A percentile compares a stretch with the other conserved stretches of the same genome.
These are phyloP conservation scores for Lasioglossum albipes DNA, from an alignment of 1,140 invertebrate genomes.

Conservation along the genomic window DNA sequence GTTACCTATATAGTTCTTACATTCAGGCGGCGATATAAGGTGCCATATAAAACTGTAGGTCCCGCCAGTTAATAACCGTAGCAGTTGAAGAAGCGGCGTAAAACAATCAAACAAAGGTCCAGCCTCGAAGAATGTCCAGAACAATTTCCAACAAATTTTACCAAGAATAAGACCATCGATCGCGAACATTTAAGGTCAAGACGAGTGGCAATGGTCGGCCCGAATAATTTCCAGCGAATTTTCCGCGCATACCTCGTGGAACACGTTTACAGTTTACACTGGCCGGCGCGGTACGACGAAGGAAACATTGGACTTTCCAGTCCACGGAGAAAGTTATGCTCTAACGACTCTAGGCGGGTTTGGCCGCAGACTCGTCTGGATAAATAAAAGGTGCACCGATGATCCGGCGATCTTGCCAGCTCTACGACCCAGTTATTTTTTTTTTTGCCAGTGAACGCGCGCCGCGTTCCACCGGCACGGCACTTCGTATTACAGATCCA, in stretches of 20 bases:
- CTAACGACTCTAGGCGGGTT: constrained; percentile 41
- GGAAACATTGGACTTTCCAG: constrained; percentile 64
- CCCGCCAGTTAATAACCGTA: too few species aligned
- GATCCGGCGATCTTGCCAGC: constrained; percentile 46
- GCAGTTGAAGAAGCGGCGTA: too few species aligned
- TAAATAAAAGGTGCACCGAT: constrained; percentile 56
- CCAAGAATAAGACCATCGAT: too few species aligned
- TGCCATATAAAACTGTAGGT: too few species aligned
- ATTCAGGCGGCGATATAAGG: too few species aligned
- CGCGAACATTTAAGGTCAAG: too few species aligned
- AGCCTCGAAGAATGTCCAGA: too few species aligned
- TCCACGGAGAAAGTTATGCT: constrained; percentile 67
- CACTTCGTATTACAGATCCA: background rate
- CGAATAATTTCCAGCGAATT: background rate
- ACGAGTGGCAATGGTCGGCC: too few species aligned
- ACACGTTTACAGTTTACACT: background rate
- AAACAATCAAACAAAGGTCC: too few species aligned
- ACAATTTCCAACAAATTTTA: too few species aligned
- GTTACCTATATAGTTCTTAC: too few species aligned
- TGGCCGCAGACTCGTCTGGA: constrained; percentile 47
- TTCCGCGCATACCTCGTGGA: background rate
- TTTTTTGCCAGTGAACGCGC: background rate
- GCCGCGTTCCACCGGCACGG: background rate
- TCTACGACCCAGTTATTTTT: constrained; percentile 48
- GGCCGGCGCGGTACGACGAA: background rate